These are phyloP conservation scores for Holothuria scabra DNA, from an alignment of 53 echinoderm and acorn worm genomes.

Conservation along the genomic window DNA sequence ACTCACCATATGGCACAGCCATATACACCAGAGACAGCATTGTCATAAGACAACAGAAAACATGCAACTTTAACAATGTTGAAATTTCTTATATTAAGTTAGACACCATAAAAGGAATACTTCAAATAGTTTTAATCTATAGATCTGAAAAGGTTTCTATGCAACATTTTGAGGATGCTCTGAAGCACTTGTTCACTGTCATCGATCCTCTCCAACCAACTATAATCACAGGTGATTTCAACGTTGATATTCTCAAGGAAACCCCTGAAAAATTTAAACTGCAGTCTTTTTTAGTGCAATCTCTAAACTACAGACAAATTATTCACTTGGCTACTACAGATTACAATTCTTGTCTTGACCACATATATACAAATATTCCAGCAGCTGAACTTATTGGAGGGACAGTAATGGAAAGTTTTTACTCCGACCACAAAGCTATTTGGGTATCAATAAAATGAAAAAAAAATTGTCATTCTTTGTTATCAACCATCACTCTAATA, in stretches of 20 bases:
- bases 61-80: no score
- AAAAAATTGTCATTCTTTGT: no score
- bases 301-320: slow-evolving; percentile 2
- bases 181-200: background rate
- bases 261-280: background rate
- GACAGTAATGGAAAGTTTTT: slow-evolving; percentile 19
- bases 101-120: background rate
- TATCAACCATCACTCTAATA: no score
- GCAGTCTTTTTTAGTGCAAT: background rate
- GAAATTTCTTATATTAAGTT: no score
- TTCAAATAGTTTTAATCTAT: slow-evolving; percentile 39
- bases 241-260: slow-evolving; percentile 14
- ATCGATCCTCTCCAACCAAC: slow-evolving; percentile 5
- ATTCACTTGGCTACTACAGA: slow-evolving; percentile 8
- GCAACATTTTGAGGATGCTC: background rate
- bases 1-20: slow-evolving; percentile 29
- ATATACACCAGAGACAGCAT: slow-evolving; percentile 25
- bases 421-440: slow-evolving; percentile 33
- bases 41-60: background rate
- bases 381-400: background rate
- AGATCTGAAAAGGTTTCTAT: background rate
- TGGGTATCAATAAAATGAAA: slow-evolving; percentile 4
- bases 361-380: slow-evolving; percentile 40
- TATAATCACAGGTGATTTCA: slow-evolving; percentile 50
- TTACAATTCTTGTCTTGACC: slow-evolving; percentile 37